Percentiles rank a stretch among this genome's conserved stretches.
These are phyloP conservation scores for Epinotia bilunana DNA, from an alignment of 2,888 invertebrate species.

Conservation along the genomic window DNA sequence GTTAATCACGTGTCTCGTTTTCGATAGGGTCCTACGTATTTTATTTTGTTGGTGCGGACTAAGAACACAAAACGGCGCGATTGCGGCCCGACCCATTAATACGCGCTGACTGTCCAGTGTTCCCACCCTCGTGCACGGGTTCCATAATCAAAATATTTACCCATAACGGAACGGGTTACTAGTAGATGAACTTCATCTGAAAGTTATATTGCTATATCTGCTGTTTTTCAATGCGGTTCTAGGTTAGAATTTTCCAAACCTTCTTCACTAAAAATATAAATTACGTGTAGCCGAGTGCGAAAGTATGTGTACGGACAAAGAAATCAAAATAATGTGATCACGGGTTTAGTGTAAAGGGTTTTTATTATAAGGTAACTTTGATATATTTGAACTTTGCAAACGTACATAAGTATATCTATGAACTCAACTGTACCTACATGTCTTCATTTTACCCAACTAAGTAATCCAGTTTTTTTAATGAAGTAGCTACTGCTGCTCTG, in stretches of 20 bases:
- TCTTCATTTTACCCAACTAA: too few species aligned
- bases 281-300: not conserved
- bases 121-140: constrained; percentile 53
- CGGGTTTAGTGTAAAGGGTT: too few species aligned
- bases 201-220: constrained; percentile 26
- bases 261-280: not conserved
- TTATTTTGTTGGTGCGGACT: constrained; percentile 30
- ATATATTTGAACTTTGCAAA: too few species aligned
- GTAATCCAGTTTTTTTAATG: too few species aligned
- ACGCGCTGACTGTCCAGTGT: constrained; percentile 58
- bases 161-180: constrained; percentile 57
- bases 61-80: constrained; percentile 29
- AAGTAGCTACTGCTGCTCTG: too few species aligned
- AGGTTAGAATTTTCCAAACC: not conserved
- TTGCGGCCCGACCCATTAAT: constrained; percentile 56
- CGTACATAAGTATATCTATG: too few species aligned
- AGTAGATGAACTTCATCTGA: constrained; percentile 48
- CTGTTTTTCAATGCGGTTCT: constrained; percentile 3
- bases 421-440: too few species aligned
- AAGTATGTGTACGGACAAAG: too few species aligned
- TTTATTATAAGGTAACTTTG: too few species aligned
- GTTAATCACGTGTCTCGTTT: not conserved
- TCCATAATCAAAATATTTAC: constrained; percentile 56
- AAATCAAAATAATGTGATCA: too few species aligned
- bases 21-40: not conserved